Conservation (phyloP, 2,888 invertebrate genomes). For the Euproctis similis region DNA sequence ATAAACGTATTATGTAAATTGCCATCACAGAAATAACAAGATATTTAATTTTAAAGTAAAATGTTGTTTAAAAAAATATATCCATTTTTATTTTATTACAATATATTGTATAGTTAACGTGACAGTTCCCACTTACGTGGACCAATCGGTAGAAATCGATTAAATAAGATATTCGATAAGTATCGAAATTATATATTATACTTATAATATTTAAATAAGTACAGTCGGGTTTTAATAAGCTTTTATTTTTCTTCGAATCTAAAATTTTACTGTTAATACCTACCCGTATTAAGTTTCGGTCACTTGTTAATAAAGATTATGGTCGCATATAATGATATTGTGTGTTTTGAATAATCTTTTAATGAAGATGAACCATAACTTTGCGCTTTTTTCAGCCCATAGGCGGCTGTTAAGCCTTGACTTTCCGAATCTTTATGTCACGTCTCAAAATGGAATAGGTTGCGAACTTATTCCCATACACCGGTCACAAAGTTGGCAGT, state of each 20-base stretch:
- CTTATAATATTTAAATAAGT: conserved; percentile 49
- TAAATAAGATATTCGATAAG: conserved; percentile 47
- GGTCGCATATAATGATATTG: too few species aligned
- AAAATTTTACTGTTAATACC: conserved; percentile 28
- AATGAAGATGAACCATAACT: too few species aligned
- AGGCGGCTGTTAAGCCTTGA: too few species aligned
- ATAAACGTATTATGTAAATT: conserved; percentile 36
- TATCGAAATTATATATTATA: too few species aligned
- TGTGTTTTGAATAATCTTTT: too few species aligned
- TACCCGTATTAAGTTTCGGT: conserved; percentile 20
- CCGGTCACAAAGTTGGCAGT: too few species aligned
- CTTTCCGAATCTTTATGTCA: too few species aligned
- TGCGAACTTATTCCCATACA: too few species aligned
- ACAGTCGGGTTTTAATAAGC: conserved; percentile 31
- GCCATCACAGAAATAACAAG: conserved; percentile 26
- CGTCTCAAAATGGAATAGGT: too few species aligned
- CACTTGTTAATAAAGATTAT: conserved; percentile 32
- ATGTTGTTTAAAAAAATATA: conserved; percentile 38
- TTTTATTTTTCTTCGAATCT: conserved; percentile 36
- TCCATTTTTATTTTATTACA: conserved; percentile 47
- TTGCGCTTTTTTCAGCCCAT: too few species aligned
- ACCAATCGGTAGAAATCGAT: conserved; percentile 44
- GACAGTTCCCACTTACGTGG: conserved; percentile 47
- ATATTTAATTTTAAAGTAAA: conserved; percentile 31
- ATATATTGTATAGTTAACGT: conserved; percentile 47